phyloP scores from a whole-genome alignment of 1,140 invertebrate genomes.

The Aphelenchoides avenae region DNA sequence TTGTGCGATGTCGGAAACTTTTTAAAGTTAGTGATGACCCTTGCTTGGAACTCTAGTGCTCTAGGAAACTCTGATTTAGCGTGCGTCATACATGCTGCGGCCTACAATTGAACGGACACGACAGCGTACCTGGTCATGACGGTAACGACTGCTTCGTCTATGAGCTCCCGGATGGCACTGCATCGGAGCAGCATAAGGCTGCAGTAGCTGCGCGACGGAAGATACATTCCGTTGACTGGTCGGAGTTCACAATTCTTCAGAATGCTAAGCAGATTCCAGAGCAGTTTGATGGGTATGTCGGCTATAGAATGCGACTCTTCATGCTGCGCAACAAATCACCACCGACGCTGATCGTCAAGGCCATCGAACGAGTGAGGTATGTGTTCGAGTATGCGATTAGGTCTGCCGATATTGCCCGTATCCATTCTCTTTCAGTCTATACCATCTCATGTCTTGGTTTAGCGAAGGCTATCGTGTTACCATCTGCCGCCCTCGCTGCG shows the following conservation, averaged over 20 bases:
- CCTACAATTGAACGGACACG: slow-evolving; percentile 24
- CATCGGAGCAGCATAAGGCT: slow-evolving; percentile 1
- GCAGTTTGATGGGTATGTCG: slow-evolving; percentile 55
- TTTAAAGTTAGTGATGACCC: background rate
- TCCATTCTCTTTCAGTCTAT: slow-evolving; percentile 3
- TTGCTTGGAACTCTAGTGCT: slow-evolving; percentile 3
- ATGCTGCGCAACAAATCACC: slow-evolving; percentile 56
- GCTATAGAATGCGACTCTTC: slow-evolving; percentile 54
- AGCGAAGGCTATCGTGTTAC: slow-evolving; percentile 58
- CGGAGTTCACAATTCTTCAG: slow-evolving; percentile 44
- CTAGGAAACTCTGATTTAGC: slow-evolving; percentile 37
- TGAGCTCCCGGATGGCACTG: slow-evolving; percentile 47
- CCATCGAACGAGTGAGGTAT: slow-evolving; percentile 53
- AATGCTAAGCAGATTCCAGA: slow-evolving; percentile 53
- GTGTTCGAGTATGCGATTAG: slow-evolving; percentile 20
- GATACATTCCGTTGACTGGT: slow-evolving; percentile 5
- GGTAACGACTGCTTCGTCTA: slow-evolving; percentile 59
- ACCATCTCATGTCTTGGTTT: slow-evolving; percentile 19
- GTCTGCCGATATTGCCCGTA: background rate
- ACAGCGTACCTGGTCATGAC: slow-evolving; percentile 31
- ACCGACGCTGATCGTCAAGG: slow-evolving; percentile 55
- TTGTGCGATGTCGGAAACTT: too few species aligned
- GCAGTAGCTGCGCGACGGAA: slow-evolving; percentile 2
- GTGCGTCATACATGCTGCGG: slow-evolving; percentile 54
- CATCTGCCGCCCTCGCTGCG: slow-evolving; percentile 56